phyloP scores from a whole-genome alignment of 1,140 invertebrate species.

The Conus betulinus region DNA sequence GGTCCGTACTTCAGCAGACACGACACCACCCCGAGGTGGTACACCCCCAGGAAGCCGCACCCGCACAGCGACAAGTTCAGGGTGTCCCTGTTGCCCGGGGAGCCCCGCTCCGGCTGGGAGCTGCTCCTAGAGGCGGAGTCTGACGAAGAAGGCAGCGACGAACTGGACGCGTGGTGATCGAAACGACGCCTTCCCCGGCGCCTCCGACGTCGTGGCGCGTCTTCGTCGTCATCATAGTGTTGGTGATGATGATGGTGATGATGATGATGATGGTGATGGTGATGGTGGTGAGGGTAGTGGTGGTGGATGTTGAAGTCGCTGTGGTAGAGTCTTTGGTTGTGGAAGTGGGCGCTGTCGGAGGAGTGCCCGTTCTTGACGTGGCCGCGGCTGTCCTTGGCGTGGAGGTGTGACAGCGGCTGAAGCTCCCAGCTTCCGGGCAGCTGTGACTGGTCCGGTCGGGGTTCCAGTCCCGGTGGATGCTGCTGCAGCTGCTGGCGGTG shows the following conservation, averaged over 20 bases:
- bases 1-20: constrained; percentile 59
- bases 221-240: not conserved
- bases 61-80: constrained; percentile 68
- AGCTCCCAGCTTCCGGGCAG: not conserved
- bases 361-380: not conserved
- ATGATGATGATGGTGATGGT: not conserved
- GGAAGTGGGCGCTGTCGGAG: not conserved
- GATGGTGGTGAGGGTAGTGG: not conserved
- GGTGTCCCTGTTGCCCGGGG: constrained; percentile 39
- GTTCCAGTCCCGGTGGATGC: not conserved
- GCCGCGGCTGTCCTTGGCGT: not conserved
- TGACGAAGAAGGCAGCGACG: not conserved
- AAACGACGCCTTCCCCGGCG: not conserved
- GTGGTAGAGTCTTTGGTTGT: not conserved
- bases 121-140: not conserved
- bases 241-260: constrained; percentile 17
- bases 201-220: not conserved
- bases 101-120: not conserved
- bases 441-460: not conserved
- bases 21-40: constrained; percentile 67
- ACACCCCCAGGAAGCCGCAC: constrained; percentile 69
- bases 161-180: not conserved
- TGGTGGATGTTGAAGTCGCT: not conserved
- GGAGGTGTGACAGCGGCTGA: not conserved
- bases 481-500: not conserved